Evolutionary conservation across 1,140 invertebrate species (phyloP).

Genomic region (Drosophila lowei): DNA sequence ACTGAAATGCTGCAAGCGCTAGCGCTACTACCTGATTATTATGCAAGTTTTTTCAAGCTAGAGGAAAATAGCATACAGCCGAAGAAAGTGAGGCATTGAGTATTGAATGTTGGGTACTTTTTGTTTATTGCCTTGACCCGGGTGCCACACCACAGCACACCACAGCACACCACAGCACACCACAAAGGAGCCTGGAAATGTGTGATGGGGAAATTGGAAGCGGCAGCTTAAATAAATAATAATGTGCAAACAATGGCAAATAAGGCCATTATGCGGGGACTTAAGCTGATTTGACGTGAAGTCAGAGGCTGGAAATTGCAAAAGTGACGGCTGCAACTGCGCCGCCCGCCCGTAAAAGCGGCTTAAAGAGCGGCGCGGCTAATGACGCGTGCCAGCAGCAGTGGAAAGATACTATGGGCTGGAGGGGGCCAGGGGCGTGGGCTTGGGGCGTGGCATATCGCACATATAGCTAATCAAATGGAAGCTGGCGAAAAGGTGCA

Average conservation of each 20-base stretch:
- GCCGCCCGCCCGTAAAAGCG: slow-evolving; percentile 66
- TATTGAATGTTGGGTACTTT: neutral
- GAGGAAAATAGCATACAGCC: slow-evolving; percentile 26
- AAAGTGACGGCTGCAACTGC: slow-evolving; percentile 1
- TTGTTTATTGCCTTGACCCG: slow-evolving; percentile 71
- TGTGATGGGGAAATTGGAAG: slow-evolving; percentile 62
- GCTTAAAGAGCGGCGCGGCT: slow-evolving; percentile 67
- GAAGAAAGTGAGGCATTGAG: slow-evolving; percentile 4
- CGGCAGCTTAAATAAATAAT: slow-evolving; percentile 69
- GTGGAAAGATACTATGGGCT: slow-evolving; percentile 29
- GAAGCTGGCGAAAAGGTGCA: slow-evolving; percentile 44
- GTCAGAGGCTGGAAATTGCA: slow-evolving; percentile 1
- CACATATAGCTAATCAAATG: slow-evolving; percentile 64
- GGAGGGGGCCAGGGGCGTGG: slow-evolving; percentile 4
- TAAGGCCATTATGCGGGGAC: slow-evolving; percentile 75
- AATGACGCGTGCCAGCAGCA: slow-evolving; percentile 74
- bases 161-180: neutral
- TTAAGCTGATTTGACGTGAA: slow-evolving; percentile 73
- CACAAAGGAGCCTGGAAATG: slow-evolving; percentile 45
- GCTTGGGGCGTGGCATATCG: slow-evolving; percentile 49
- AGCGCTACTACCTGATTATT: slow-evolving; percentile 8
- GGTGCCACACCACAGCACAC: neutral
- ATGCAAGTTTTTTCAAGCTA: slow-evolving; percentile 36
- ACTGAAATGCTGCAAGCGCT: slow-evolving; percentile 1
- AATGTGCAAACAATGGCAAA: slow-evolving; percentile 78